Conservation (phyloP, 2,113 vertebrate genomes). For the Alligator sinensis region DNA sequence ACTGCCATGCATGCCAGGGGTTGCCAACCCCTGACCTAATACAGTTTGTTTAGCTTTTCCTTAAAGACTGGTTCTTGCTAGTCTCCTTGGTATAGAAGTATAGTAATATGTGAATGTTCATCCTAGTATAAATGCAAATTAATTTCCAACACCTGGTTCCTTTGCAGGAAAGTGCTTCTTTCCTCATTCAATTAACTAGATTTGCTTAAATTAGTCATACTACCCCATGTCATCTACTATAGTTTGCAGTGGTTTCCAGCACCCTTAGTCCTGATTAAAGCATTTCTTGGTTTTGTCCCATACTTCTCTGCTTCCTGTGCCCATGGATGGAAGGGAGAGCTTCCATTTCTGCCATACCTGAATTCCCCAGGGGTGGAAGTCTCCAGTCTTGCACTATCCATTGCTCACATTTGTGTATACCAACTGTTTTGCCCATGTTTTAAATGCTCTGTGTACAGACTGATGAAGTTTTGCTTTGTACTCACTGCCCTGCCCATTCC, state of each 20-base stretch:
- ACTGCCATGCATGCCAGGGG: too few relatives aligned
- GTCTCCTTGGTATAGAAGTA: not conserved
- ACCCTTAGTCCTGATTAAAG: not conserved
- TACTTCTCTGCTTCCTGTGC: accelerated
- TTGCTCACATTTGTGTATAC: not conserved
- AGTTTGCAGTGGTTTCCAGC: not conserved
- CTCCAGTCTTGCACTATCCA: not conserved
- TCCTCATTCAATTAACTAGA: conserved; percentile 4
- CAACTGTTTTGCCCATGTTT: not conserved
- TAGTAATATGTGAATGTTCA: not conserved
- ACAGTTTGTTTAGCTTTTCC: not conserved
- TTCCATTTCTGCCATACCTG: not conserved
- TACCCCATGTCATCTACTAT: not conserved
- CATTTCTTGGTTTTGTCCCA: not conserved
- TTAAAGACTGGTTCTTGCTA: not conserved
- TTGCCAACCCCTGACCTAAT: not conserved
- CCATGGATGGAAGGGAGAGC: not conserved
- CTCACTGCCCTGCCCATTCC: not conserved
- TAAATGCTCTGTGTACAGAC: not conserved
- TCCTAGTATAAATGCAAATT: not conserved
- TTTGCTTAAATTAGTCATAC: not conserved
- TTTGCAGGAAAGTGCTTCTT: not conserved
- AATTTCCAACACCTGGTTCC: not conserved
- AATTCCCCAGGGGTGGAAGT: not conserved
- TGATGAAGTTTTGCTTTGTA: not conserved